Evolutionary conservation across 2,797 vertebrate genomes (phyloP).

Genomic region (Benthosema pterotum): DNA sequence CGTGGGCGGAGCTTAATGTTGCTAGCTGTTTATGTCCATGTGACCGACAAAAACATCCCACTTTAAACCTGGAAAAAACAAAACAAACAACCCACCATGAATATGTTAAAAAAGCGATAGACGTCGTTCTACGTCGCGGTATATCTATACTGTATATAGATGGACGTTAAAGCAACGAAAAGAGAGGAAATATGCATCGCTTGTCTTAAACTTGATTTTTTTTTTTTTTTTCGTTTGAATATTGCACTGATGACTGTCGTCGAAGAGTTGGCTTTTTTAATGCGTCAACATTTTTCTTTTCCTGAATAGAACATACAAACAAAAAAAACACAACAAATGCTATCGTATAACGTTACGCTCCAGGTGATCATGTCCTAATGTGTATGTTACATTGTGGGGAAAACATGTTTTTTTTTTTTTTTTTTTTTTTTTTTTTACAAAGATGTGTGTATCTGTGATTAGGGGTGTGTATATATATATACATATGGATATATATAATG

Average conservation of each 20-base stretch:
- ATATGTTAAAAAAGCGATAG: slow-evolving; percentile 59
- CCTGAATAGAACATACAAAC: slow-evolving; percentile 81
- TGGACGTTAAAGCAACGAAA: slow-evolving; percentile 67
- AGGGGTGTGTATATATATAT: slow-evolving; percentile 76
- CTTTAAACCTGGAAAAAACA: slow-evolving; percentile 66
- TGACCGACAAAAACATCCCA: slow-evolving; percentile 57
- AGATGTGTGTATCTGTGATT: slow-evolving; percentile 80
- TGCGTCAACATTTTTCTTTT: slow-evolving; percentile 79
- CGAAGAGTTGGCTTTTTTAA: slow-evolving; percentile 79
- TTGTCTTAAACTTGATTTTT: slow-evolving; percentile 84
- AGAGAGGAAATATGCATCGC: slow-evolving; percentile 83
- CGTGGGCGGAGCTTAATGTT: slow-evolving; percentile 42
- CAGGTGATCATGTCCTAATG: slow-evolving; percentile 81
- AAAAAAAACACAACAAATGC: slow-evolving; percentile 80
- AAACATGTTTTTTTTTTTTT: slow-evolving; percentile 73
- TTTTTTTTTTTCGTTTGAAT: slow-evolving; percentile 66
- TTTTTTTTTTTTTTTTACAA: slow-evolving; percentile 74
- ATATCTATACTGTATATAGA: slow-evolving; percentile 73
- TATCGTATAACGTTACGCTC: slow-evolving; percentile 84
- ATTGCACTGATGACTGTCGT: slow-evolving; percentile 93
- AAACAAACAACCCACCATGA: slow-evolving; percentile 44
- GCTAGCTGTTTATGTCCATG: slow-evolving; percentile 49
- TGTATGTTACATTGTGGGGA: slow-evolving; percentile 77
- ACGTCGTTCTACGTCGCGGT: slow-evolving; percentile 55
- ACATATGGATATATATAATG: slow-evolving; percentile 70